Base-by-base conservation (phyloP, 1,140 invertebrate species). In the Drosophila neocordata region DNA sequence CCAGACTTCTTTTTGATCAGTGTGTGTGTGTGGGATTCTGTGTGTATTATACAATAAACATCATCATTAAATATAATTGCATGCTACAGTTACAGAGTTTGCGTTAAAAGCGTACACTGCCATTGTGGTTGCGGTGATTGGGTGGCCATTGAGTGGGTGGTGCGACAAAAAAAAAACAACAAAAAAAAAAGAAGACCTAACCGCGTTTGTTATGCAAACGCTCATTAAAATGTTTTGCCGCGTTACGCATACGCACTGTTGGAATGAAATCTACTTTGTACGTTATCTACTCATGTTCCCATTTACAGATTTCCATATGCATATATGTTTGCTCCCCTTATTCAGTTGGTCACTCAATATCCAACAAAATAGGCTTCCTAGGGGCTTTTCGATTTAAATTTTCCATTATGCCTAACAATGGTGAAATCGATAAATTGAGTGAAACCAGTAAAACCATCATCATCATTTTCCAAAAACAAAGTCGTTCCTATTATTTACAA, bases 51-150 rank as follows among this genome's bases (percentile, higher is more conserved):
- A 78, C 56, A 85, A 85, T 85, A 85, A 85, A 85, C 81, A 85
- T 85, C 81, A 87, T 87, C 82, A 82, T 87, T 85, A 85, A 87
- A 85, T 87, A 87, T 85, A 85, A 85, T 87, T 85, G 81, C 77
- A 81, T 87, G 82, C 77, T 75, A 87, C 82, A 87, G 82, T 81
- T 74, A 81, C 69, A 77, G 69, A 74, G 73, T 31, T 31, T 77
- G 65, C 58, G 65, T 65, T 78, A 76, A 38, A 48, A 55, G 53
- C 20, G 37, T 20, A 48, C 41, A 18, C 44, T 20, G 53, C 66
- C 59, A 59, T 56, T 79, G 56, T 65, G 66, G 65, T 44, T 67
- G 58, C 20, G 35, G 55, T 22, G 13, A 27, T 37, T 69, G 57
- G 55, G 44, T 57, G 64, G 34, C 6, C 59, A 58, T 62, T 59